These are phyloP conservation scores for Pseudanteris insignis DNA, from an alignment of 2,888 invertebrate species.

Conservation along the genomic window DNA sequence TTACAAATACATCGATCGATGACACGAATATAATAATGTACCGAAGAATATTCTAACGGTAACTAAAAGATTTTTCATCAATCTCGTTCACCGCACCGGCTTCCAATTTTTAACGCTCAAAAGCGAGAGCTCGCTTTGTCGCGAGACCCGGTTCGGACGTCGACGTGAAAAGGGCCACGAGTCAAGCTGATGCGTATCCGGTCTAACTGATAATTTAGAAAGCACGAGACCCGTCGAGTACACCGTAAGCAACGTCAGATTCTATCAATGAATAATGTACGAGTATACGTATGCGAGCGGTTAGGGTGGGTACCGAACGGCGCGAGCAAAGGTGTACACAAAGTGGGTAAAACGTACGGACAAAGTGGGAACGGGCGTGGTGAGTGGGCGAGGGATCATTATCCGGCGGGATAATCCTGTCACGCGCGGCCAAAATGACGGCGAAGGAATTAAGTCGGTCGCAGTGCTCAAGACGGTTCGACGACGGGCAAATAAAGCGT, in stretches of 20 bases:
- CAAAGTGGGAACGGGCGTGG: too few species aligned
- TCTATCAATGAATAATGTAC: constrained; percentile 37
- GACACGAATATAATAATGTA: too few species aligned
- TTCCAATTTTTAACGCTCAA: too few species aligned
- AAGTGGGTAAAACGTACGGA: too few species aligned
- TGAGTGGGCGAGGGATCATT: constrained; percentile 19
- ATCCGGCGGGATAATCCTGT: constrained; percentile 32
- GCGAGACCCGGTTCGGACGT: constrained; percentile 4
- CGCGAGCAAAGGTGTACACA: background rate
- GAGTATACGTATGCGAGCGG: constrained; percentile 1
- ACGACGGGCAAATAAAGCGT: constrained; percentile 30
- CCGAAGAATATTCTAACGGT: too few species aligned
- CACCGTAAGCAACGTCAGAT: constrained; percentile 23
- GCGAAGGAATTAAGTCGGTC: constrained; percentile 31
- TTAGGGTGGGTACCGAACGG: background rate
- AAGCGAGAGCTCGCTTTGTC: constrained; percentile 9
- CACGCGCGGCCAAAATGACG: constrained; percentile 36
- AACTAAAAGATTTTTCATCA: too few species aligned
- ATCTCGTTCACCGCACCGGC: too few species aligned
- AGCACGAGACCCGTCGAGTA: constrained; percentile 10
- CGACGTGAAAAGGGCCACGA: constrained; percentile 10
- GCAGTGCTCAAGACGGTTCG: constrained; percentile 16
- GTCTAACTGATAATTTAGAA: constrained; percentile 25
- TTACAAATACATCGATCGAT: too few species aligned
- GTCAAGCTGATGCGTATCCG: constrained; percentile 27